Conservation (phyloP, 1,140 invertebrate species). For the Bombus cullumanus region DNA sequence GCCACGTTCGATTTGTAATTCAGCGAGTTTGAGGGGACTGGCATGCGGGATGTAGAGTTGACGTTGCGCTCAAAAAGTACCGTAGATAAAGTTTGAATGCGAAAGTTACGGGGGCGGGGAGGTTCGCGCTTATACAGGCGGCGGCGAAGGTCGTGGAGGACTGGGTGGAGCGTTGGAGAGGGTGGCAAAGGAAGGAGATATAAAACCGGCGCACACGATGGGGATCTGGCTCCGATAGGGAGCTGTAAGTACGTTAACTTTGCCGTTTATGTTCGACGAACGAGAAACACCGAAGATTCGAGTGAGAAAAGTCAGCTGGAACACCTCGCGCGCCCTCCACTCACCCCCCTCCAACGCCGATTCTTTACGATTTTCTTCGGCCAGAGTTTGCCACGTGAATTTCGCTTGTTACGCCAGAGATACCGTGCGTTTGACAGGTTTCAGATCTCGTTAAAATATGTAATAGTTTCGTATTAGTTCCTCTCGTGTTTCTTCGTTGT, state of each 20-base stretch:
- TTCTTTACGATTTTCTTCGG: slow-evolving; percentile 21
- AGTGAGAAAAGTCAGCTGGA: slow-evolving; percentile 47
- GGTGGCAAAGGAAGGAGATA: slow-evolving; percentile 20
- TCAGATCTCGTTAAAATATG: background rate
- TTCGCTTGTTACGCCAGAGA: background rate
- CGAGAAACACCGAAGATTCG: slow-evolving; percentile 32
- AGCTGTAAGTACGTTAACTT: slow-evolving; percentile 57
- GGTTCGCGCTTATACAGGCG: background rate
- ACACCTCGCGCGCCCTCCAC: background rate
- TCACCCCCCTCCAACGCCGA: background rate
- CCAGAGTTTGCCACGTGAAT: slow-evolving; percentile 1
- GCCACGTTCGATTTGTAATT: slow-evolving; percentile 67
- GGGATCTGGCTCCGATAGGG: slow-evolving; percentile 39
- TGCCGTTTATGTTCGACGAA: slow-evolving; percentile 52
- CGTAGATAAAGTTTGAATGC: slow-evolving; percentile 64
- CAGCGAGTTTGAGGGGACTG: slow-evolving; percentile 32
- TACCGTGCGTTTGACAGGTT: background rate
- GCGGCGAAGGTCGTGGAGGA: slow-evolving; percentile 3
- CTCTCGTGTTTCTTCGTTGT: background rate
- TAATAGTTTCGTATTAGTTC: no score
- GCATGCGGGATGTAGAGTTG: slow-evolving; percentile 35
- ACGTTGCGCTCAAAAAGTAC: slow-evolving; percentile 61
- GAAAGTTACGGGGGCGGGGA: slow-evolving; percentile 47
- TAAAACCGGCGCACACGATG: slow-evolving; percentile 46
- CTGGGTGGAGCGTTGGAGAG: background rate